Base-by-base conservation (phyloP, 2,888 invertebrate species). In the Synergus laeviventris region DNA sequence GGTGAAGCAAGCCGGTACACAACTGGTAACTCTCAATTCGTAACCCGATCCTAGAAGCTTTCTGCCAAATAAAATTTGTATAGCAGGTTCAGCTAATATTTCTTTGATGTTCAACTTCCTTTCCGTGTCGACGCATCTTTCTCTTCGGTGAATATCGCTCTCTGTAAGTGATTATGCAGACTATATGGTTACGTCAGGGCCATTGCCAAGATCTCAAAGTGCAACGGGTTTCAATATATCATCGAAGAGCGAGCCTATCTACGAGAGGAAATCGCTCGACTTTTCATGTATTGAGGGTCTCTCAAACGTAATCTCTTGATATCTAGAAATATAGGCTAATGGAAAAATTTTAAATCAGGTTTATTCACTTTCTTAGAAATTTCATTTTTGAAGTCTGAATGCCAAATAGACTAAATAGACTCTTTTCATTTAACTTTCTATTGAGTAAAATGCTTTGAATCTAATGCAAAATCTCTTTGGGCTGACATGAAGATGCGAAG, bases 121-220 rank as follows among this genome's bases (percentile, higher is more conserved):
- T 54, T 70, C 45, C 70, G 31, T 54, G 36, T 49, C 49, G n/a
- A 9, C 70, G 70, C 45, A 70, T 31, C n/a, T 45, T 70, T 49
- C 70, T 54, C 70, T 49, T 70, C 49, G 49, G 49, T 70, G 70
- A 49, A 70, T 70, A 70, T 70, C 70, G 70, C 45, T 70, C 70
- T 70, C 70, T 49, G 31, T 70, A 70, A 70, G 70, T 70, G 70
- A 70, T 70, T 70, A 70, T 70, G 70, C 70, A 70, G 70, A 49
- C 70, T 70, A 49, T 70, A 62, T 38, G 18, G 38, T 36, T 62
- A 39, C 62, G 70, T 54, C 70, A 70, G 70, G 70, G 70, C 70
- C 70, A 70, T 70, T 70, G 49, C 70, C 70, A 70, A 70, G 49
- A 70, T 70, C 70, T 49, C 70, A 54, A 70, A 70, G 70, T 54